A percentile compares a stretch with the other conserved stretches of the same genome.
phyloP scores from a whole-genome alignment of 2,797 vertebrate genomes.

The Neosilurus hyrtlii region DNA sequence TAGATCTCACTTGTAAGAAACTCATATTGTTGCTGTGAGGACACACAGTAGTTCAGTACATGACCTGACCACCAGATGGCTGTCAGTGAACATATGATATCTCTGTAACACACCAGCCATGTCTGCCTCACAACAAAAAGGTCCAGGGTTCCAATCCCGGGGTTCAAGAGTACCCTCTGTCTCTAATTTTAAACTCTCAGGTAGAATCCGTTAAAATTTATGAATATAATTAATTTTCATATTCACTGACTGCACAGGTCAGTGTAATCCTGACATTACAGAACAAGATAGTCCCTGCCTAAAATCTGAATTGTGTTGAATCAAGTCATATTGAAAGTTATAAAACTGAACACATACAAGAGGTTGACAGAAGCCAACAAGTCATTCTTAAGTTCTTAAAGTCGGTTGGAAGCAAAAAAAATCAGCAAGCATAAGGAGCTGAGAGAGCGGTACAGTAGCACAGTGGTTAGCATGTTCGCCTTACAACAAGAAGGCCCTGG shows the following conservation, averaged over 20 bases:
- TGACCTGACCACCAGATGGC: constrained; percentile 62
- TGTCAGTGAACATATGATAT: background rate
- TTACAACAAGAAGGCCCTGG: no score
- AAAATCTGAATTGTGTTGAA: background rate
- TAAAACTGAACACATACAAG: constrained; percentile 8
- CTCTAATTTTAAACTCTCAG: background rate
- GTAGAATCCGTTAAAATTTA: background rate
- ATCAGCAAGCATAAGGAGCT: no score
- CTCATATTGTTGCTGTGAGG: background rate
- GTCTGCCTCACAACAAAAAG: no score
- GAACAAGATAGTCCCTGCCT: background rate
- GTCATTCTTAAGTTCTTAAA: no score
- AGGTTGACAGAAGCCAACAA: constrained; percentile 40
- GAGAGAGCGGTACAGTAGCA: no score
- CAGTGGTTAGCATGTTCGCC: no score
- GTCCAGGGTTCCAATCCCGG: no score
- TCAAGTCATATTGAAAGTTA: background rate
- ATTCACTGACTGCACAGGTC: background rate
- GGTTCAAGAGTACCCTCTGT: background rate
- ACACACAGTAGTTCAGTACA: constrained; percentile 5
- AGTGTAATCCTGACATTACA: background rate
- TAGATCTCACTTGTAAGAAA: no score
- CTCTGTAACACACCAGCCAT: background rate
- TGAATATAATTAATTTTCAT: background rate
- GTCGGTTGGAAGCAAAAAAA: no score